phyloP scores from a whole-genome alignment of 2,888 invertebrate genomes.

The Epinotia brunnichana region DNA sequence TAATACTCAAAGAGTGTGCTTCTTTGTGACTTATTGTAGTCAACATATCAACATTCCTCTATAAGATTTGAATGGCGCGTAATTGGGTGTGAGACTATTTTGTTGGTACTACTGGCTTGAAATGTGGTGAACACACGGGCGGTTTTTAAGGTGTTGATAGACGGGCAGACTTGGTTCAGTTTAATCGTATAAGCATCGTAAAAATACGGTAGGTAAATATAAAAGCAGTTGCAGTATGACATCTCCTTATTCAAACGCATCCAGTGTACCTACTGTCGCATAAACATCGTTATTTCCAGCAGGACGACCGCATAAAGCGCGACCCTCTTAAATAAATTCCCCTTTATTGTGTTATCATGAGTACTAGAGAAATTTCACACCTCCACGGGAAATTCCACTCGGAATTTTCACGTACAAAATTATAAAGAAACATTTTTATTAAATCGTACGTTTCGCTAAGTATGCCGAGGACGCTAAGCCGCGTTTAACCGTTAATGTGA shows the following conservation, averaged over 20 bases:
- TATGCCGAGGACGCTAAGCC: conserved; percentile 14
- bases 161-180: too few relatives aligned
- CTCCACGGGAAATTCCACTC: conserved; percentile 29
- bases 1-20: too few relatives aligned
- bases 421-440: conserved; percentile 42
- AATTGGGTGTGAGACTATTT: too few relatives aligned
- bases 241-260: conserved; percentile 8
- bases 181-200: not conserved
- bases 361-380: conserved; percentile 38
- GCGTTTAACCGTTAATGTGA: conserved; percentile 15
- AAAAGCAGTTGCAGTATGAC: not conserved
- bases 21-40: too few relatives aligned
- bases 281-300: conserved; percentile 31
- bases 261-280: conserved; percentile 18
- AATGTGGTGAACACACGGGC: too few relatives aligned
- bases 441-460: conserved; percentile 32
- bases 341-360: conserved; percentile 43
- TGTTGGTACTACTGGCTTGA: too few relatives aligned
- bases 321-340: conserved; percentile 43
- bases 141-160: too few relatives aligned
- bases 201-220: not conserved
- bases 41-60: too few relatives aligned
- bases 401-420: conserved; percentile 40
- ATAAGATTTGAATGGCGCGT: too few relatives aligned
- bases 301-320: conserved; percentile 34